Percentiles rank a stretch among this genome's conserved stretches.
Evolutionary conservation across 2,113 vertebrate species (phyloP).

Genomic region (Heliornis fulica): DNA sequence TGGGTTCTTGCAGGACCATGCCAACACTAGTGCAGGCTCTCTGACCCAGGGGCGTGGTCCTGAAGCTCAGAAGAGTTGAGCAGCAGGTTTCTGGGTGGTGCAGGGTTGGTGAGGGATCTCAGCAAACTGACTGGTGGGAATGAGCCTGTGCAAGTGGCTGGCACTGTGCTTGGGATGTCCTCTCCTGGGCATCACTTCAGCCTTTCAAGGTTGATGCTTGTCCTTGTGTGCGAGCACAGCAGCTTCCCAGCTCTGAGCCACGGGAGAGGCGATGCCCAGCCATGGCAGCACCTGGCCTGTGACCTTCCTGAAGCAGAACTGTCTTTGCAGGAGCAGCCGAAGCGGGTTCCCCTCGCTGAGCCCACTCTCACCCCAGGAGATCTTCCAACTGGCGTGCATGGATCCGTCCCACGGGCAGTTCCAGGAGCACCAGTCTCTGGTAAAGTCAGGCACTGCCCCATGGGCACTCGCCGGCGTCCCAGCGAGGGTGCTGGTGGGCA

Average conservation of each 20-base stretch:
- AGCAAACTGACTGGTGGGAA: background rate
- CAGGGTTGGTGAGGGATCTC: background rate
- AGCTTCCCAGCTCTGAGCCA: background rate
- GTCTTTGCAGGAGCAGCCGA: slow-evolving; percentile 80
- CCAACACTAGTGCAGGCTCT: background rate
- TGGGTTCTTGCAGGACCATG: background rate
- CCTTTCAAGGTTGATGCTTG: background rate
- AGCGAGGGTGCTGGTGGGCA: background rate
- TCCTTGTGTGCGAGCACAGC: rapidly evolving
- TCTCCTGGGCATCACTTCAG: background rate
- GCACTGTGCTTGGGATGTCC: background rate
- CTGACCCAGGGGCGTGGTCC: background rate
- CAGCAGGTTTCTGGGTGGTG: background rate
- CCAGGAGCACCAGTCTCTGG: slow-evolving; percentile 88
- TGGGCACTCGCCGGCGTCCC: background rate
- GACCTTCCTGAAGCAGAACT: slow-evolving; percentile 20
- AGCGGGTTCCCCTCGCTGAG: slow-evolving; percentile 89
- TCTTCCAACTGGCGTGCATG: slow-evolving; percentile 88
- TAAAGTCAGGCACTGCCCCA: slow-evolving; percentile 70
- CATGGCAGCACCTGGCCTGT: rapidly evolving
- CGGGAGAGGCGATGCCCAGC: background rate
- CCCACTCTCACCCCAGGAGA: slow-evolving; percentile 91
- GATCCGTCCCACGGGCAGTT: slow-evolving; percentile 76
- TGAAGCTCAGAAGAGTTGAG: background rate
- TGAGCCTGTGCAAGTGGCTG: background rate